Percentiles rank a stretch among this genome's conserved stretches.
Conservation (phyloP, 2,113 vertebrate genomes). For the Gavia stellata region DNA sequence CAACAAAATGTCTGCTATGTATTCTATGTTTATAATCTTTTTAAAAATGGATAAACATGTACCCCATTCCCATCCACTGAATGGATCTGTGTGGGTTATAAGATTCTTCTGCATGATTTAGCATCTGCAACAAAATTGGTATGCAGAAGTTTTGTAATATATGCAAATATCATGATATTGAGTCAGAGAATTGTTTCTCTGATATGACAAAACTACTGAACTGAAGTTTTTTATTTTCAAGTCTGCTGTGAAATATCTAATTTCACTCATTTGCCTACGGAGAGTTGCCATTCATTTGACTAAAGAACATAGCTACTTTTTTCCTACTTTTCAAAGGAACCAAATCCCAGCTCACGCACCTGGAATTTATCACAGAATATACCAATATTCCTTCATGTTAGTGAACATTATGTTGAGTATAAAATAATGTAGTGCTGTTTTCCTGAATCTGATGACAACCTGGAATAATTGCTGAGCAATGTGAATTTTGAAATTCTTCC, state of each 20-base stretch:
- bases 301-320: background rate
- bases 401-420: background rate
- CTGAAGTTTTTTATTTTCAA: background rate
- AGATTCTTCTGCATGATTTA: background rate
- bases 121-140: background rate
- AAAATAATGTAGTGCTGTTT: background rate
- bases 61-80: background rate
- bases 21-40: background rate
- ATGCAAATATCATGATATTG: background rate
- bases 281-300: background rate
- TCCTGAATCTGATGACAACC: constrained; percentile 8
- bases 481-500: constrained; percentile 6
- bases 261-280: background rate
- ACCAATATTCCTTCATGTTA: background rate
- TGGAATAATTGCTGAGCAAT: constrained; percentile 17
- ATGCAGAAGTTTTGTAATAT: background rate
- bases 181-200: background rate
- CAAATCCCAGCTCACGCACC: background rate
- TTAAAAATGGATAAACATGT: background rate
- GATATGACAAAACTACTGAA: background rate
- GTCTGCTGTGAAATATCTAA: background rate
- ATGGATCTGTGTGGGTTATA: background rate
- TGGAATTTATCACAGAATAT: background rate
- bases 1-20: constrained; percentile 3
- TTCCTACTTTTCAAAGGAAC: background rate